These are phyloP conservation scores for Erpornis zantholeuca DNA, from an alignment of 2,113 vertebrate species.

Conservation along the genomic window DNA sequence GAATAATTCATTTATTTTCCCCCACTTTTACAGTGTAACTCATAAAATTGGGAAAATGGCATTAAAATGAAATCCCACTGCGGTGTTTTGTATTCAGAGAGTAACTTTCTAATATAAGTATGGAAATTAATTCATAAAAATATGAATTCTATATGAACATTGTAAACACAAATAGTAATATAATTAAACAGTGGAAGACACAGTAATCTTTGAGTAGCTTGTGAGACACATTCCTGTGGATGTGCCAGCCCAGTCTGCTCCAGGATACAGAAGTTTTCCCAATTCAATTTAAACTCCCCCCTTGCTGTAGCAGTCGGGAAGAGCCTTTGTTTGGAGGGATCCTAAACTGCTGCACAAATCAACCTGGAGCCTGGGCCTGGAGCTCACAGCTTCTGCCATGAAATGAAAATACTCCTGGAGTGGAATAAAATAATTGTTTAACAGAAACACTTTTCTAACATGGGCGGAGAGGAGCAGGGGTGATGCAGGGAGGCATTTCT, in stretches of 20 bases:
- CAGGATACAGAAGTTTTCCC: background rate
- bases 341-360: background rate
- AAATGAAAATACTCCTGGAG: background rate
- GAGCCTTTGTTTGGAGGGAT: background rate
- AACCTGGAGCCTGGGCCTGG: background rate
- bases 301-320: background rate
- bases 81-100: background rate
- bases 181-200: background rate
- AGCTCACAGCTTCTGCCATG: background rate
- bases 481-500: background rate
- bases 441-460: background rate
- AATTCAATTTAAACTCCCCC: background rate
- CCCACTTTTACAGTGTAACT: background rate
- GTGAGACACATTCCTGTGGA: background rate
- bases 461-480: background rate
- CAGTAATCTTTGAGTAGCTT: background rate
- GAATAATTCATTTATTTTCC: background rate
- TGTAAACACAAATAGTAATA: background rate
- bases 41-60: background rate
- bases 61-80: background rate
- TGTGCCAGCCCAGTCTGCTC: background rate
- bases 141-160: background rate
- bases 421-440: background rate
- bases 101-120: background rate
- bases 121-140: background rate